Percentiles rank a stretch among this genome's conserved stretches.
phyloP scores from a whole-genome alignment of 1,140 invertebrate species.

The Pachypeltis micranthus region DNA sequence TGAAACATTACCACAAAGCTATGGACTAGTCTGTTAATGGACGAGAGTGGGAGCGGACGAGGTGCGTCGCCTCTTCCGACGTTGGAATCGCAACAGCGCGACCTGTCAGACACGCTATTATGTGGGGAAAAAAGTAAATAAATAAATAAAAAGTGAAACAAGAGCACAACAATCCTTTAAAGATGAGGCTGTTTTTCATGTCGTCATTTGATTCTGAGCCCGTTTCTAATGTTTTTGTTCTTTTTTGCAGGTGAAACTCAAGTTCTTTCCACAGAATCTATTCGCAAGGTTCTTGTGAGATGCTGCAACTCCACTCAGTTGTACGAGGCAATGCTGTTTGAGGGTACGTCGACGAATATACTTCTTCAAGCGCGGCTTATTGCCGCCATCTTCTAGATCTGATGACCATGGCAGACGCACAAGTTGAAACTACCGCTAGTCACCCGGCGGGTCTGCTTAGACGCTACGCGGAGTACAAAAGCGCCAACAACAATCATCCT shows the following conservation, averaged over 20 bases:
- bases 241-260: constrained; percentile 4
- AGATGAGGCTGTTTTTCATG: too few relatives aligned
- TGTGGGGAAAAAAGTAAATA: too few relatives aligned
- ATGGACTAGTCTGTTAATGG: not conserved
- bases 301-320: too few relatives aligned
- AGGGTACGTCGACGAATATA: not conserved
- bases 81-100: not conserved
- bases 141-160: too few relatives aligned
- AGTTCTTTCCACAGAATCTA: not conserved
- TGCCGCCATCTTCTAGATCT: constrained; percentile 27
- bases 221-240: not conserved
- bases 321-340: not conserved
- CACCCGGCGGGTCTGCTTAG: constrained; percentile 38
- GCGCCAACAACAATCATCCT: constrained; percentile 49
- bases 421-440: constrained; percentile 36
- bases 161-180: too few relatives aligned
- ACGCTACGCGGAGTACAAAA: constrained; percentile 43
- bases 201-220: not conserved
- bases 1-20: not conserved
- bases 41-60: not conserved
- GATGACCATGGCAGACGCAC: constrained; percentile 56
- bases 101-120: too few relatives aligned
- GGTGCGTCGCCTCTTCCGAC: not conserved
- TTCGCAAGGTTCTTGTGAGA: not conserved
- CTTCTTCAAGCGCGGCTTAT: not conserved